These are phyloP conservation scores for Neodiprion fabricii DNA, from an alignment of 1,140 invertebrate species.

Conservation along the genomic window DNA sequence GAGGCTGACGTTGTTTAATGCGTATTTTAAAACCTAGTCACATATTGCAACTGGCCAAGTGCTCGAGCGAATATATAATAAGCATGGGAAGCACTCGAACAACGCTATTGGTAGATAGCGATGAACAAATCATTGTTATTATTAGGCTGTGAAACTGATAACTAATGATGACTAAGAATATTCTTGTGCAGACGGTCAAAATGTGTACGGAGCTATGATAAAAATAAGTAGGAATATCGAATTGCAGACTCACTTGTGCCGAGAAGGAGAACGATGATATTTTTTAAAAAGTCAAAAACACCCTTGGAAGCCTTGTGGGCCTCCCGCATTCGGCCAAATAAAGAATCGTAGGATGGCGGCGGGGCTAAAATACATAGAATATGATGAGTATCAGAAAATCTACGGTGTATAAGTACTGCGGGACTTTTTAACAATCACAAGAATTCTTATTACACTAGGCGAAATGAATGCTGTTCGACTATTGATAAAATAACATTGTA, in stretches of 20 bases:
- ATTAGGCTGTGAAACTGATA: no score
- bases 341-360: slow-evolving; percentile 73
- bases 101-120: no score
- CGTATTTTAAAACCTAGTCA: neutral
- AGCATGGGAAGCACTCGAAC: neutral
- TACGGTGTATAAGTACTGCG: neutral
- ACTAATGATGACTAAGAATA: no score
- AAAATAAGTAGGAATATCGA: no score
- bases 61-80: neutral
- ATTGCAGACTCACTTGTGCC: slow-evolving; percentile 66
- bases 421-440: neutral
- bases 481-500: no score
- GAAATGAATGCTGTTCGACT: no score
- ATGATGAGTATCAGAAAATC: slow-evolving; percentile 16
- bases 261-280: slow-evolving; percentile 67
- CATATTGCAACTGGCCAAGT: neutral
- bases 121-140: no score
- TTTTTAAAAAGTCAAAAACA: slow-evolving; percentile 69
- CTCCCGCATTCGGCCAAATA: slow-evolving; percentile 71
- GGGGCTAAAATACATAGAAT: slow-evolving; percentile 58
- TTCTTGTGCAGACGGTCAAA: no score
- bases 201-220: no score
- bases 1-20: neutral
- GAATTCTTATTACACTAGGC: no score
- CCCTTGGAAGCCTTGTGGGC: slow-evolving; percentile 67